A percentile compares a stretch with the other conserved stretches of the same genome.
phyloP scores from a whole-genome alignment of 2,888 invertebrate genomes.

The Tortrix viridana region DNA sequence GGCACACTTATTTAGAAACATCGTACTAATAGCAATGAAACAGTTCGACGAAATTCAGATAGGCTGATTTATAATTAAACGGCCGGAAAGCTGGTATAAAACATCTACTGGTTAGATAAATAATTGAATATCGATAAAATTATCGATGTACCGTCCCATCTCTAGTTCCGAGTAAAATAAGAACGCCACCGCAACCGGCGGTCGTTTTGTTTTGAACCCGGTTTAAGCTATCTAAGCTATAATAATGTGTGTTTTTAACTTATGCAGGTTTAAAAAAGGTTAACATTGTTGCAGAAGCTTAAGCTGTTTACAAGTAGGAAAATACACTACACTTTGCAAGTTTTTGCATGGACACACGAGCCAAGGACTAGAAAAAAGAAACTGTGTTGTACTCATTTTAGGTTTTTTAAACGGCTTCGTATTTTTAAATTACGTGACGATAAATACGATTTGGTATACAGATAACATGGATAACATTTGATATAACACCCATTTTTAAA shows the following conservation, averaged over 20 bases:
- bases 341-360: no score
- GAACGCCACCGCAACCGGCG: constrained; percentile 55
- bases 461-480: no score
- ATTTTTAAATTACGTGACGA: no score
- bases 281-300: constrained; percentile 8
- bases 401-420: no score
- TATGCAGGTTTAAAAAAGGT: constrained; percentile 3
- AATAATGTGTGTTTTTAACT: constrained; percentile 31
- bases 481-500: no score
- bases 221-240: constrained; percentile 46
- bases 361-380: no score
- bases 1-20: no score
- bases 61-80: background rate
- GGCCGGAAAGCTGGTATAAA: background rate
- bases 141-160: constrained; percentile 26
- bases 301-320: background rate
- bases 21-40: no score
- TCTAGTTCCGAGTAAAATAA: constrained; percentile 54
- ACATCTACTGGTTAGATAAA: background rate
- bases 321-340: background rate
- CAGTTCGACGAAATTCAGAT: no score
- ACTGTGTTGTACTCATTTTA: no score
- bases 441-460: no score
- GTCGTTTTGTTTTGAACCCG: constrained; percentile 49
- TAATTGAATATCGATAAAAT: background rate